Evolutionary conservation across 2,113 vertebrate species (phyloP).

Genomic region (Tiliqua scincoides): DNA sequence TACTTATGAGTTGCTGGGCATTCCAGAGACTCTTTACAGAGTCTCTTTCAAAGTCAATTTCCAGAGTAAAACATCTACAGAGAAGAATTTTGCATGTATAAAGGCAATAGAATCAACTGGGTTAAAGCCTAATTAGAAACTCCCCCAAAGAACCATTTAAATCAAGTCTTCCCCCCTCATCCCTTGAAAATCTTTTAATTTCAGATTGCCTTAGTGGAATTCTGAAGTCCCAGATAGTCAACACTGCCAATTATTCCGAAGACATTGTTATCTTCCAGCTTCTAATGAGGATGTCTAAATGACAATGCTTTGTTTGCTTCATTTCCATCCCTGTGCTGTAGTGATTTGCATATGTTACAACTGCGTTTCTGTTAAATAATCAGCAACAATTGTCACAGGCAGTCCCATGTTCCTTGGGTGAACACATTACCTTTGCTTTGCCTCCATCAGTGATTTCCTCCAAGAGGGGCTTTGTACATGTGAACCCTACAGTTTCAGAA

Average conservation of each 20-base stretch:
- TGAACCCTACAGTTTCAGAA: too few species aligned
- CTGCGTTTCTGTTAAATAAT: slow-evolving; percentile 46
- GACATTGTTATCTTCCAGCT: slow-evolving; percentile 48
- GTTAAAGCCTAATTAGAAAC: slow-evolving; percentile 34
- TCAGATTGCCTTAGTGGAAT: slow-evolving; percentile 41
- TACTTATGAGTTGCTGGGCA: slow-evolving; percentile 57
- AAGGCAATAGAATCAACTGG: slow-evolving; percentile 14
- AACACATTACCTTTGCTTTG: slow-evolving; percentile 12
- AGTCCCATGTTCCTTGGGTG: background rate
- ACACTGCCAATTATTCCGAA: slow-evolving; percentile 43
- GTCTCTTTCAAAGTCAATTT: slow-evolving; percentile 37
- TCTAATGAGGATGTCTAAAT: slow-evolving; percentile 48
- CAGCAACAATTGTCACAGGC: slow-evolving; percentile 40
- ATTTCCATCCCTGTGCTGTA: slow-evolving; percentile 23
- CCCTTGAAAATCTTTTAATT: slow-evolving; percentile 44
- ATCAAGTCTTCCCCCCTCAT: background rate
- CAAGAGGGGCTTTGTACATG: too few species aligned
- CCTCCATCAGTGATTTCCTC: background rate
- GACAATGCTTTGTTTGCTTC: slow-evolving; percentile 46
- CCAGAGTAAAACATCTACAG: slow-evolving; percentile 17
- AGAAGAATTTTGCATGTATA: slow-evolving; percentile 16
- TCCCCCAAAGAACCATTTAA: slow-evolving; percentile 27
- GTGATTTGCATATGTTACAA: slow-evolving; percentile 26
- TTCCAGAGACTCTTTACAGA: background rate
- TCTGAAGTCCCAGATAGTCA: slow-evolving; percentile 23